Evolutionary conservation across 2,888 invertebrate genomes (phyloP), one percentile per base, ranked within the genome.

Genomic region (Ernsta delagoae): DNA sequence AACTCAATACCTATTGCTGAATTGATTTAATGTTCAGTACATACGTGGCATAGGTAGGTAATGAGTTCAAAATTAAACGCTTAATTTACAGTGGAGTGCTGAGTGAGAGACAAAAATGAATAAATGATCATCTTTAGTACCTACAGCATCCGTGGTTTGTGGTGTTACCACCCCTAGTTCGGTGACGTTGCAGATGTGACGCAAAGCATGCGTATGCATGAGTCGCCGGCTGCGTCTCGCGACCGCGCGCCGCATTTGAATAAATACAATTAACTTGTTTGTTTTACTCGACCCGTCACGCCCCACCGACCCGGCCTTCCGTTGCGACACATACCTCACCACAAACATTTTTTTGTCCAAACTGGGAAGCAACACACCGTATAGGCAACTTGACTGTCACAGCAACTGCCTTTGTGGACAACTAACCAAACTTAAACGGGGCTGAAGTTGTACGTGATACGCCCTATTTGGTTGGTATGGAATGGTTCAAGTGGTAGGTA

Each of bases 221-320:
- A 92, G 85, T 81, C 83, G 84, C 82, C 90, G 88, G 89, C 89
- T 87, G 90, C 82, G 80, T 74, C 45, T 43, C 45, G 81, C 72
- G 56, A 39, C 57, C 78, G 79, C 80, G 75, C 78, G 74, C 77
- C 85, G 78, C 87, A 92, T 93, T 92, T 92, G 88, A 93, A 93
- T 92, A 93, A 92, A 92, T 91, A 93, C 92, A 92, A 93, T 93
- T 93, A 92, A 90, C 91, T 93, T 92, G 91, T 93, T 92, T 93
- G 92, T 91, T 92, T 92, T 91, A 85, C 86, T 84, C 84, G 83
- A 81, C 85, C 83, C 77, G 82, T 79, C 79, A 83, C 86, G 83
- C 86, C 86, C 86, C 77, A 78, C 56, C 80, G 81, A 81, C 82
- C 81, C 81, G 77, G 80, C 83, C 85, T 84, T 82, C 83, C 81